Evolutionary conservation across 2,888 invertebrate genomes (phyloP).

Genomic region (Lycocerus yunnanus): DNA sequence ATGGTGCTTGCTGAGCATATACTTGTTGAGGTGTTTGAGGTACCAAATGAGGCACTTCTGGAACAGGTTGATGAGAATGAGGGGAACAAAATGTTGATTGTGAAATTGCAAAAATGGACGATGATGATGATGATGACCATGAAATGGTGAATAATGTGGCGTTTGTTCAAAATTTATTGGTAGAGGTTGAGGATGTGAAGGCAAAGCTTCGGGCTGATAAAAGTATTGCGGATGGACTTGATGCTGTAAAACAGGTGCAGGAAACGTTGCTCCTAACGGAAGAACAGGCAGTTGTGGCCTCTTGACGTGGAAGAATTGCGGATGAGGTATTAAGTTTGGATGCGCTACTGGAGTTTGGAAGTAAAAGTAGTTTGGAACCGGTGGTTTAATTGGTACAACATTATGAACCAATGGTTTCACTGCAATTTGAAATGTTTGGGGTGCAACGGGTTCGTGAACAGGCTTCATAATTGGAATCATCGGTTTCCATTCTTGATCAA

Average conservation of each 20-base stretch:
- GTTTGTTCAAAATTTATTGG: constrained; percentile 12
- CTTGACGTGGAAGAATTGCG: constrained; percentile 42
- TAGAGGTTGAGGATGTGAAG: background rate
- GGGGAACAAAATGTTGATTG: background rate
- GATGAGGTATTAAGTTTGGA: constrained; percentile 16
- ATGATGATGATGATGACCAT: constrained; percentile 15
- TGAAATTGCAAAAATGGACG: constrained; percentile 8
- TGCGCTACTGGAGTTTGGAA: constrained; percentile 22
- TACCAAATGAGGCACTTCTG: background rate
- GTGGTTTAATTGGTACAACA: constrained; percentile 9
- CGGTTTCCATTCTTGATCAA: constrained; percentile 25
- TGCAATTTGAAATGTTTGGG: constrained; percentile 12
- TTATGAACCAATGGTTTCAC: constrained; percentile 6
- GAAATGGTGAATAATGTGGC: background rate
- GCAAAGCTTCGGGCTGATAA: background rate
- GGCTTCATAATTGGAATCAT: background rate
- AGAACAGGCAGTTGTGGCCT: constrained; percentile 46
- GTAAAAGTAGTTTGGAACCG: constrained; percentile 12
- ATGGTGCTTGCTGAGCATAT: background rate
- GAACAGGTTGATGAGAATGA: background rate
- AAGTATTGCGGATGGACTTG: constrained; percentile 1
- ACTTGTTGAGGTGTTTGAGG: background rate
- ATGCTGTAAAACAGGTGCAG: constrained; percentile 37
- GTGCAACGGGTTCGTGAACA: constrained; percentile 6
- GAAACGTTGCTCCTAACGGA: constrained; percentile 44